A percentile compares a stretch with the other conserved stretches of the same genome.
Conservation (phyloP, 2,888 invertebrate species). For the Drosophila anomalata region DNA sequence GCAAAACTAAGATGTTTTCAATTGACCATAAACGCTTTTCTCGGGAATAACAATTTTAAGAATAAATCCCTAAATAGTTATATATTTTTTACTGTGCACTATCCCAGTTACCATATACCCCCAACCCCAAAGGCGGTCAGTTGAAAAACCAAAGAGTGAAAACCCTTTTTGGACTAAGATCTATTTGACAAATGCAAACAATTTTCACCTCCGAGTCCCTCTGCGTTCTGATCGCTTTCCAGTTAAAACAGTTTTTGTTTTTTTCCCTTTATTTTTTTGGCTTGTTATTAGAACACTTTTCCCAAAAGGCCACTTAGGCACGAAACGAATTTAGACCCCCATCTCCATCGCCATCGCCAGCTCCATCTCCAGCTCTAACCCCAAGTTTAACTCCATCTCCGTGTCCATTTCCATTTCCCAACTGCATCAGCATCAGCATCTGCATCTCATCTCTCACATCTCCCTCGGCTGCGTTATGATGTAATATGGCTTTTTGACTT, state of each 20-base stretch:
- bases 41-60: too few relatives aligned
- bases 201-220: slow-evolving; percentile 51
- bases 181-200: slow-evolving; percentile 80
- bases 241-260: slow-evolving; percentile 59
- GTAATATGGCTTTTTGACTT: slow-evolving; percentile 79
- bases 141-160: slow-evolving; percentile 51
- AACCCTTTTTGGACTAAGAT: slow-evolving; percentile 62
- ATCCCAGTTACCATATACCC: slow-evolving; percentile 2
- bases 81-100: not conserved
- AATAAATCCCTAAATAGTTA: too few relatives aligned
- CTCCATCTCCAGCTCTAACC: slow-evolving; percentile 6
- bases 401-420: slow-evolving; percentile 32
- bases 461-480: slow-evolving; percentile 64
- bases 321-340: slow-evolving; percentile 57
- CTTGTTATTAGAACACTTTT: slow-evolving; percentile 78
- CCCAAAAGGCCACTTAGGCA: slow-evolving; percentile 73
- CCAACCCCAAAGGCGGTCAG: slow-evolving; percentile 56
- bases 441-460: slow-evolving; percentile 34
- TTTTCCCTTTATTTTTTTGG: slow-evolving; percentile 45
- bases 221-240: slow-evolving; percentile 50
- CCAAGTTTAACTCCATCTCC: slow-evolving; percentile 15
- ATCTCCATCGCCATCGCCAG: not conserved
- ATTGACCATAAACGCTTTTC: not conserved
- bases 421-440: slow-evolving; percentile 33
- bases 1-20: too few relatives aligned